Evolutionary conservation across 2,888 invertebrate species (phyloP), one percentile per base, ranked within the genome.

Genomic region (Folsomia manolachei): DNA sequence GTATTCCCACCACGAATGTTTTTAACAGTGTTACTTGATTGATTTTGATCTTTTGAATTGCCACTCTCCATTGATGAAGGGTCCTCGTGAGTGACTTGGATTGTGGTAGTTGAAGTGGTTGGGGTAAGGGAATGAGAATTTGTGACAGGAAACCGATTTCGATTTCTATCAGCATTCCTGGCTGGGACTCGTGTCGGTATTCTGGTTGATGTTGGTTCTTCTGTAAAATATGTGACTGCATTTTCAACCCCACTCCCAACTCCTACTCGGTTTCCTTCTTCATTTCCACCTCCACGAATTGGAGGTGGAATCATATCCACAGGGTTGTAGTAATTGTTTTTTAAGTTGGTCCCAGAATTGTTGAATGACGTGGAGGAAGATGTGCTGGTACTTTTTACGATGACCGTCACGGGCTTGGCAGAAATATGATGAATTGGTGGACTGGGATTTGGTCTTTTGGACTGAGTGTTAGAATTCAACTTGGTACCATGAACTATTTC

Each of bases 81-180:
- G 2, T 27, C 63, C 24, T 7, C 9, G 1, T 19, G 21, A 24
- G 51, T 65, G 14, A 19, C 52, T 18, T 21, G 14, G 51, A 52
- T 51, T 1, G 72, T 72, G 0, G 74, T 76, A 27, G 73, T 71
- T 19, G 70, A 63, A n/a, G 70, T 74, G 1, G 78, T 66, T 9
- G 78, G 74, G 18, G 66, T 56, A 2, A 74, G 26, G 4, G 76
- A 73, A 67, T 75, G 75, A 0, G 75, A 75, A 67, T 75, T 78
- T 19, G 75, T 79, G 14, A 74, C 66, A 9, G 75, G 75, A 56
- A 71, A 65, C n/a, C 77, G 72, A 56, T 79, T 66, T n/a, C 75
- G 70, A 71, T 78, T 73, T 26, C 73, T 56, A 52, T 74, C 73
- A 52, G 72, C 74, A 39, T 64, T 65, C 27, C 63, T 72, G 62